Conservation (phyloP, 2,113 vertebrate genomes). For the Hepsetus odoe region DNA sequence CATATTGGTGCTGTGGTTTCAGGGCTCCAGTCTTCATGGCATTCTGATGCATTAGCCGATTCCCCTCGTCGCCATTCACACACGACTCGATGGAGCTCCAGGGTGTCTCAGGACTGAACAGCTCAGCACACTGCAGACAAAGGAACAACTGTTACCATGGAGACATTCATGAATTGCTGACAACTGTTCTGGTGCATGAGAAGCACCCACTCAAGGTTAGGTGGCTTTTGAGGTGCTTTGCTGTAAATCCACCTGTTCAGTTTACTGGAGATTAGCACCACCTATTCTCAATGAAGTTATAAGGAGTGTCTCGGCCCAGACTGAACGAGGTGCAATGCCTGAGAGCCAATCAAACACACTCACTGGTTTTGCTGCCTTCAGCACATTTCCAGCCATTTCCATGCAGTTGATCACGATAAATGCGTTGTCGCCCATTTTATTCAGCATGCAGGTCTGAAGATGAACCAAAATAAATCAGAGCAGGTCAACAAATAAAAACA, state of each 20-base stretch:
- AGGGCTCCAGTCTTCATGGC: conserved; percentile 78
- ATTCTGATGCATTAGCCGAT: conserved; percentile 85
- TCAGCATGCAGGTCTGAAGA: conserved; percentile 82
- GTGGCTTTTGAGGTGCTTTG: too few relatives aligned
- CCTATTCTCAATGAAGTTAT: too few relatives aligned
- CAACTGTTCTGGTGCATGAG: too few relatives aligned
- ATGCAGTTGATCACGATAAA: conserved; percentile 81
- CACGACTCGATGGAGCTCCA: conserved; percentile 72
- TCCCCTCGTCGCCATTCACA: conserved; percentile 76
- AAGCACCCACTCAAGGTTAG: too few relatives aligned
- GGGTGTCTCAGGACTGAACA: conserved; percentile 62
- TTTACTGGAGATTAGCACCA: too few relatives aligned
- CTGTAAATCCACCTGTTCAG: too few relatives aligned
- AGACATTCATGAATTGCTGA: too few relatives aligned
- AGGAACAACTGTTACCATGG: neutral
- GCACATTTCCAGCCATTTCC: conserved; percentile 77
- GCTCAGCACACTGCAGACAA: conserved; percentile 76
- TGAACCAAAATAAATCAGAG: too few relatives aligned
- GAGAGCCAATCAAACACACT: too few relatives aligned
- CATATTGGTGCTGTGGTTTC: conserved; percentile 81
- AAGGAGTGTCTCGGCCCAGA: too few relatives aligned
- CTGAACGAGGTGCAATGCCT: too few relatives aligned
- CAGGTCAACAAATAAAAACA: neutral
- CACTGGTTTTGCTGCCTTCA: conserved; percentile 74
- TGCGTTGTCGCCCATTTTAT: conserved; percentile 45